Conservation (phyloP, 2,113 vertebrate genomes). For the Plecturocebus donacophilus region DNA sequence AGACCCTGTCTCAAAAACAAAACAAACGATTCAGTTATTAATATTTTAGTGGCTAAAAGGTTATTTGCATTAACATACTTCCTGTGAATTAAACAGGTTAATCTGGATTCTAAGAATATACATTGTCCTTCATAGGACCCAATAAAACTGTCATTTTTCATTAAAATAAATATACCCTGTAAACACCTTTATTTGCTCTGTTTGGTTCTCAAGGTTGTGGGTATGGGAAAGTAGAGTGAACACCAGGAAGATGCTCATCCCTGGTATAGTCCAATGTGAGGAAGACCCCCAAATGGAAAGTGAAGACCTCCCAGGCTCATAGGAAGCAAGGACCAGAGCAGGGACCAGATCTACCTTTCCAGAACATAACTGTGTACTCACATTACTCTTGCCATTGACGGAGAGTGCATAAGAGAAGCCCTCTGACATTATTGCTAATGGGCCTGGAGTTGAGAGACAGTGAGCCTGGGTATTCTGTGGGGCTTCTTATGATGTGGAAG, state of each 20-base stretch:
- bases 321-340: not conserved
- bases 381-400: not conserved
- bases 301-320: not conserved
- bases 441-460: not conserved
- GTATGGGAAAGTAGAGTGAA: not conserved
- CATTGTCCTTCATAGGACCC: not conserved
- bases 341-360: not conserved
- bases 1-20: not conserved
- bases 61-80: not conserved
- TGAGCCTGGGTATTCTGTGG: not conserved
- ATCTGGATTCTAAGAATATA: constrained; percentile 14
- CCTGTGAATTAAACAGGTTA: not conserved
- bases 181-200: not conserved
- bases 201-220: not conserved
- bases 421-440: not conserved
- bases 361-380: not conserved
- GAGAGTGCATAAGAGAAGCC: not conserved
- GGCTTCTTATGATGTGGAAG: not conserved
- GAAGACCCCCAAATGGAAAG: not conserved
- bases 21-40: not conserved
- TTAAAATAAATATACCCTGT: not conserved
- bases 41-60: not conserved
- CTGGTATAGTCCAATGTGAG: not conserved
- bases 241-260: not conserved
- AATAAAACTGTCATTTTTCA: constrained; percentile 21